phyloP scores from a whole-genome alignment of 30 jellyfish, hydroid and myxozoan genomes.

The Sanderia malayensis region DNA sequence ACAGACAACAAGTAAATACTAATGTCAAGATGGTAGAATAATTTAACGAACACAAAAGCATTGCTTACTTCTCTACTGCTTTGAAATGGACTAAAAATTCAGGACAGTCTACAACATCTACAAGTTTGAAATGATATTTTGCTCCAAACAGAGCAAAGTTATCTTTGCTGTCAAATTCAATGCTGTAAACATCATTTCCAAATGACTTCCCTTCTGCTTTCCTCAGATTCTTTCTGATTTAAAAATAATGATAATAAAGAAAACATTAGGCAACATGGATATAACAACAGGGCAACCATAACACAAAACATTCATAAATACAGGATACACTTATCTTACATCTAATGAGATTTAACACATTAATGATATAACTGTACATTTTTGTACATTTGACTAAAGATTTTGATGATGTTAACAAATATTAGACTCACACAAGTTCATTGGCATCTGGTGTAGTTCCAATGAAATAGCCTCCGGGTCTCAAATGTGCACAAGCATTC shows the following conservation, averaged over 20 bases:
- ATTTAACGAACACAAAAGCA: not conserved
- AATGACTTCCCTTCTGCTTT: conserved; percentile 74
- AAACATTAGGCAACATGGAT: no score
- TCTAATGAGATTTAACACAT: no score
- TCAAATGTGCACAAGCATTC: conserved; percentile 94
- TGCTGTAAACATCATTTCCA: conserved; percentile 87
- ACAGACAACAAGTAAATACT: not conserved
- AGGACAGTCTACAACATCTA: conserved; percentile 99
- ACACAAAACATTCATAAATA: no score
- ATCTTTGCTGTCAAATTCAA: conserved; percentile 83
- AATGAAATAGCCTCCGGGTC: conserved; percentile 95
- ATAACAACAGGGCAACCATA: no score
- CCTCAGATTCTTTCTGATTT: conserved; percentile 63
- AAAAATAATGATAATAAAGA: no score
- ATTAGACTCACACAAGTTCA: conserved; percentile 92
- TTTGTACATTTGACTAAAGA: no score
- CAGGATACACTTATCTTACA: no score
- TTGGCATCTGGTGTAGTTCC: conserved; percentile 99
- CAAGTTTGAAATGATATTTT: conserved; percentile 87
- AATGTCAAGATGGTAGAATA: not conserved
- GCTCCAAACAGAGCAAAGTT: conserved; percentile 89
- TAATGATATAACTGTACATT: no score
- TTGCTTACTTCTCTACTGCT: conserved; percentile 80
- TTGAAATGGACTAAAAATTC: conserved; percentile 96
- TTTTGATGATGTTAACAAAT: no score